Evolutionary conservation across 2,113 vertebrate genomes (phyloP).

Genomic region (Pantherophis guttatus): DNA sequence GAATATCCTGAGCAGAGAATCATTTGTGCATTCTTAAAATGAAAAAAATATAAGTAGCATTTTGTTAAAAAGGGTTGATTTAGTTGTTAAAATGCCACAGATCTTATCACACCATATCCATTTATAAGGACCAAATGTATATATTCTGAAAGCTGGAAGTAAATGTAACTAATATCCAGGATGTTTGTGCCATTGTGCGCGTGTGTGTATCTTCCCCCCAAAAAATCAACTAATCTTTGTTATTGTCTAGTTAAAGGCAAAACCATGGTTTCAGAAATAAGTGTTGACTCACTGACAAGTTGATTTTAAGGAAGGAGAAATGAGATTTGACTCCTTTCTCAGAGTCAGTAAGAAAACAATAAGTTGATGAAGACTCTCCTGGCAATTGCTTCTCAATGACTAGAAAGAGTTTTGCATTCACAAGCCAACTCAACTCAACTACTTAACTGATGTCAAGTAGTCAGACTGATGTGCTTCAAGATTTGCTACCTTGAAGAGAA

Average conservation of each 20-base stretch:
- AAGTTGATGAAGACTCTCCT: not conserved
- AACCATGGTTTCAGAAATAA: not conserved
- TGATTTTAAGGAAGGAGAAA: not conserved
- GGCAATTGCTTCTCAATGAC: not conserved
- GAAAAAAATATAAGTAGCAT: conserved; percentile 14
- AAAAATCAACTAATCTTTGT: not conserved
- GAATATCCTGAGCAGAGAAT: conserved; percentile 31
- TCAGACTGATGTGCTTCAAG: not conserved
- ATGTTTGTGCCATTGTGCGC: not conserved
- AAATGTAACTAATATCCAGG: conserved; percentile 12
- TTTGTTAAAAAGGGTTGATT: conserved; percentile 37
- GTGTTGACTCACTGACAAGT: not conserved
- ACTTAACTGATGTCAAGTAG: not conserved
- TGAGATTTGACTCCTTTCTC: not conserved
- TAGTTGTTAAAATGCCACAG: conserved; percentile 39
- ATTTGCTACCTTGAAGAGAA: not conserved
- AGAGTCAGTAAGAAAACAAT: not conserved
- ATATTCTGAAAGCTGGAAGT: conserved; percentile 11
- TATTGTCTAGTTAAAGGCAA: not conserved
- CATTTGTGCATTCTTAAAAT: conserved; percentile 8
- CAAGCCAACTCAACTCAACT: not conserved
- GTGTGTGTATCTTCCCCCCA: no score
- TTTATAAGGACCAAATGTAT: conserved; percentile 39
- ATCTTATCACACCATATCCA: conserved; percentile 36
- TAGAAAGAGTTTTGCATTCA: not conserved